Evolutionary conservation across 1,140 invertebrate species (phyloP).

Genomic region (Brachystomella parvula): DNA sequence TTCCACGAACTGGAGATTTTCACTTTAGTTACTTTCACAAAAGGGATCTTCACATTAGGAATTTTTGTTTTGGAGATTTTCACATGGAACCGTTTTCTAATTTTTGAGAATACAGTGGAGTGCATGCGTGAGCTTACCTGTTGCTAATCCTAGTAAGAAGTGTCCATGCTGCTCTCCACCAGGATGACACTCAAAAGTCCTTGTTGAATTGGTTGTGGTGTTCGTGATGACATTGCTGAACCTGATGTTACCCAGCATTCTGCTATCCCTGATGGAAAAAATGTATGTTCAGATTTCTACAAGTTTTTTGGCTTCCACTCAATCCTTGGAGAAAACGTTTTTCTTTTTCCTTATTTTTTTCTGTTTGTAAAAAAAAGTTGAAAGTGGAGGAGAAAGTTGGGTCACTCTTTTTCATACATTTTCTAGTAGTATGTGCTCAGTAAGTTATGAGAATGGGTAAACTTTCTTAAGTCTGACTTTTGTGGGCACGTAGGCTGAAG

Average conservation of each 20-base stretch:
- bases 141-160: constrained; percentile 29
- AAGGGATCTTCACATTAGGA: too few species aligned
- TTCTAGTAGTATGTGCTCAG: neutral
- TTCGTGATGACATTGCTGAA: constrained; percentile 5
- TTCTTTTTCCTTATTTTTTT: neutral
- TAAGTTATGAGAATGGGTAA: too few species aligned
- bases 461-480: too few species aligned
- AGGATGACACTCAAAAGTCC: constrained; percentile 26
- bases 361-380: neutral
- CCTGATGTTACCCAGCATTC: constrained; percentile 10
- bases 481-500: too few species aligned
- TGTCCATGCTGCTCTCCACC: constrained; percentile 29
- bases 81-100: neutral
- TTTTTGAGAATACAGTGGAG: too few species aligned
- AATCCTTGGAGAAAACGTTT: neutral
- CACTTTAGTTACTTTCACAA: too few species aligned
- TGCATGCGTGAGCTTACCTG: too few species aligned
- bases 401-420: neutral
- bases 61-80: too few species aligned
- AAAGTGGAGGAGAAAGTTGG: neutral
- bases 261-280: neutral
- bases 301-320: neutral
- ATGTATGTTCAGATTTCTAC: neutral
- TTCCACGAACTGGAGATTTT: too few species aligned
- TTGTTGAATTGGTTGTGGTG: neutral